A percentile compares a stretch with the other conserved stretches of the same genome.
Evolutionary conservation across 1,140 invertebrate genomes (phyloP).

Genomic region (Orius insidiosus): DNA sequence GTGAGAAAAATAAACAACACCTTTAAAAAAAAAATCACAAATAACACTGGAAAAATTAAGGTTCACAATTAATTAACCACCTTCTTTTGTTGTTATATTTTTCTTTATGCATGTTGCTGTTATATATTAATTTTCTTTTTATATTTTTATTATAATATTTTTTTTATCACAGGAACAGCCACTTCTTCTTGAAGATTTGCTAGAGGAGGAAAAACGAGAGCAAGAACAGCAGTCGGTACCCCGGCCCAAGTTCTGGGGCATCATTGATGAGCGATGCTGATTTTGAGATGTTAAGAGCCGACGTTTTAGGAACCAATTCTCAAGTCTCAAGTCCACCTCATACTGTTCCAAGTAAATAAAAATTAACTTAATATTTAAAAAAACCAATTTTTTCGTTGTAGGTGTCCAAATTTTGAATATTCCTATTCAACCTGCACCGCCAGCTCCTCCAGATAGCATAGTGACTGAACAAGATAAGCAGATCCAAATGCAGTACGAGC

Average conservation of each 20-base stretch:
- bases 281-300: constrained; percentile 49
- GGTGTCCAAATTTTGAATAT: constrained; percentile 41
- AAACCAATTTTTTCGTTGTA: constrained; percentile 12
- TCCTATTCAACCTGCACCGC: constrained; percentile 44
- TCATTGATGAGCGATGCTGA: constrained; percentile 50
- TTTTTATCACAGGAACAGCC: constrained; percentile 64
- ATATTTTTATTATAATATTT: background rate
- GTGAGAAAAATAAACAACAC: constrained; percentile 18
- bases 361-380: background rate
- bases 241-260: constrained; percentile 19
- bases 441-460: constrained; percentile 53
- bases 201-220: constrained; percentile 84
- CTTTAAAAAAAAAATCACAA: no score
- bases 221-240: constrained; percentile 45
- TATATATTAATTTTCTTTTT: no score
- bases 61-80: background rate
- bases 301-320: constrained; percentile 34
- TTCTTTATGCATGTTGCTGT: background rate
- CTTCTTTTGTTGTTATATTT: background rate
- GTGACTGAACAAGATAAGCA: constrained; percentile 59
- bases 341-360: constrained; percentile 2
- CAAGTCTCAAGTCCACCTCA: background rate
- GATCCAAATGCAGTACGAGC: constrained; percentile 58
- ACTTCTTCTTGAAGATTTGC: constrained; percentile 70
- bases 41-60: no score